A percentile compares a stretch with the other conserved stretches of the same genome.
These are phyloP conservation scores for Drosophila ustulata DNA, from an alignment of 2,888 invertebrate species.

Conservation along the genomic window DNA sequence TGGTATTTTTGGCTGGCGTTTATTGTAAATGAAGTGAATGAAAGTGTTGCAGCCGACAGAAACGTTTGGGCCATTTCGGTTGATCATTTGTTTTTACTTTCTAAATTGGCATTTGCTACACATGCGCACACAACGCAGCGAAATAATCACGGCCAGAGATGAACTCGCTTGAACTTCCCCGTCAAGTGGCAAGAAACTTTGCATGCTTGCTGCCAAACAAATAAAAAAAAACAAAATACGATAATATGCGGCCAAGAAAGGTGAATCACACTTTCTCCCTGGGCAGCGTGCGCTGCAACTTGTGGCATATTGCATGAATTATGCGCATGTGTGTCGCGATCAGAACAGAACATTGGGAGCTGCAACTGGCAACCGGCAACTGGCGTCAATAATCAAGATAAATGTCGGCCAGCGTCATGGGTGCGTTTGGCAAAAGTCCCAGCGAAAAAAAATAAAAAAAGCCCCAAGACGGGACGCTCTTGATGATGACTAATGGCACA, in stretches of 20 bases:
- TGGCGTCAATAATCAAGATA: conserved; percentile 75
- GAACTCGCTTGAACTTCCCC: conserved; percentile 71
- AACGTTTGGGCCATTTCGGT: conserved; percentile 59
- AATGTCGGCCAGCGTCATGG: conserved; percentile 67
- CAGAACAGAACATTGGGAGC: conserved; percentile 27
- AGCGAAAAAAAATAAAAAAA: conserved; percentile 36
- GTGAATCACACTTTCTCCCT: conserved; percentile 77
- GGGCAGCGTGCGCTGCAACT: conserved; percentile 29
- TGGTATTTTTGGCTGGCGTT: conserved; percentile 13
- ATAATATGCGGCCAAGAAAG: conserved; percentile 35
- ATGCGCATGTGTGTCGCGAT: conserved; percentile 48
- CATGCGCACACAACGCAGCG: conserved; percentile 51
- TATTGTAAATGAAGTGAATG: conserved; percentile 60
- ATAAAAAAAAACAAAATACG: neutral
- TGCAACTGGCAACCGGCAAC: conserved; percentile 12
- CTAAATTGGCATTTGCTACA: conserved; percentile 80
- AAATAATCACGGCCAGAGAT: conserved; percentile 50
- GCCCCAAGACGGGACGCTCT: conserved; percentile 36
- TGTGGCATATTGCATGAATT: conserved; percentile 66
- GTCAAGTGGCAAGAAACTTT: conserved; percentile 58
- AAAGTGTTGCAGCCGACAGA: conserved; percentile 67
- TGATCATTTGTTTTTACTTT: conserved; percentile 80
- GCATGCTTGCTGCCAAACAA: conserved; percentile 24
- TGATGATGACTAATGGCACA: conserved; percentile 75
- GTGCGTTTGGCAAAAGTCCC: conserved; percentile 54